Evolutionary conservation across 1,140 invertebrate genomes (phyloP).

Genomic region (Araneus ventricosus): DNA sequence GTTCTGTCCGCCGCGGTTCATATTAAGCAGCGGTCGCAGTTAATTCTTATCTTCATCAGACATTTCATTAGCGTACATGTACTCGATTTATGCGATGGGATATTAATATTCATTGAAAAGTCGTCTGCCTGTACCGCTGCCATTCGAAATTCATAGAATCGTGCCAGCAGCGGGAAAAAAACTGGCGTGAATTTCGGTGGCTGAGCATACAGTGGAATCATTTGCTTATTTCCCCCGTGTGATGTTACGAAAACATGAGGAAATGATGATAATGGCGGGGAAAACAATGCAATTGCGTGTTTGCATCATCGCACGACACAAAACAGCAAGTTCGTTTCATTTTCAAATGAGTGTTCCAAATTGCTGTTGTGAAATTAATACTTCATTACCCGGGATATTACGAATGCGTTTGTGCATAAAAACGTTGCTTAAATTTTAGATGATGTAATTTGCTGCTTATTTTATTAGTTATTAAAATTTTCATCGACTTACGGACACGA

Average conservation of each 20-base stretch:
- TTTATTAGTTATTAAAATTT: too few relatives aligned
- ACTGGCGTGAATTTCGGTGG: neutral
- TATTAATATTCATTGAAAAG: constrained; percentile 16
- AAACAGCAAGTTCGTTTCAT: neutral
- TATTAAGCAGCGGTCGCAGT: neutral
- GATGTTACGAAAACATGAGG: neutral
- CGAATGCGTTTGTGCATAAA: neutral
- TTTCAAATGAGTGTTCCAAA: neutral
- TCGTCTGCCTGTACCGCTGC: neutral
- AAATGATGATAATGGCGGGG: neutral
- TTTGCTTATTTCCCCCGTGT: constrained; percentile 21
- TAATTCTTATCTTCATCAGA: constrained; percentile 20
- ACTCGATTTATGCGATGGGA: neutral
- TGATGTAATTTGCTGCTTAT: too few relatives aligned
- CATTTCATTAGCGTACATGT: neutral
- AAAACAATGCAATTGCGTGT: neutral
- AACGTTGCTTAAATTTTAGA: neutral
- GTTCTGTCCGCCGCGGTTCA: neutral
- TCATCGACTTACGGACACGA: too few relatives aligned
- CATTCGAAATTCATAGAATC: constrained; percentile 3
- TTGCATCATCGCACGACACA: neutral
- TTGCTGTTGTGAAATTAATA: neutral
- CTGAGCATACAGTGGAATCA: neutral
- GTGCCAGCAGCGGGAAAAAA: neutral
- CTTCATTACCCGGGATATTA: neutral